phyloP scores from a whole-genome alignment of 2,113 vertebrate species.

The Gambusia holbrooki region DNA sequence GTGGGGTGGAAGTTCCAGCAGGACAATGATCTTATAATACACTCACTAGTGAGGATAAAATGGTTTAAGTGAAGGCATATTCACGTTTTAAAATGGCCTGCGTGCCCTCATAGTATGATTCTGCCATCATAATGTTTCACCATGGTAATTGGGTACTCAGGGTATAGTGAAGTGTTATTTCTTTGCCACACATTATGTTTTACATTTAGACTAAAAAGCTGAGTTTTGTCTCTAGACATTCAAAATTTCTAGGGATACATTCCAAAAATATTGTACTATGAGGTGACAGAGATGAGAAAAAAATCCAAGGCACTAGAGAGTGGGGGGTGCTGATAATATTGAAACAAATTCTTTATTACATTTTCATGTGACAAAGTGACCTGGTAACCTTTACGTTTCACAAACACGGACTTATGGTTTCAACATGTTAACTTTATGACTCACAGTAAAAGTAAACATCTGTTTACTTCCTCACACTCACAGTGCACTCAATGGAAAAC shows the following conservation, averaged over 20 bases:
- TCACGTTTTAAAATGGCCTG: not conserved
- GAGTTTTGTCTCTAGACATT: no score
- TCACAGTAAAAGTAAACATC: not conserved
- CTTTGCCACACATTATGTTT: not conserved
- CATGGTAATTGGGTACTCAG: not conserved
- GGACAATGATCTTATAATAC: not conserved
- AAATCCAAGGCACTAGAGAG: not conserved
- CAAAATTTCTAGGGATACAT: no score
- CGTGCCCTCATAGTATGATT: not conserved
- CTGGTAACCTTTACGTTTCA: conserved; percentile 27
- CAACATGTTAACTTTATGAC: conserved; percentile 2
- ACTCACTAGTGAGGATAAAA: not conserved
- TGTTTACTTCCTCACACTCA: conserved; percentile 1
- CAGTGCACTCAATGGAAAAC: conserved; percentile 5
- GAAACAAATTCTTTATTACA: not conserved
- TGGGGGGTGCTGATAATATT: conserved; percentile 7
- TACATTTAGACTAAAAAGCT: no score
- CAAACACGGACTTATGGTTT: conserved; percentile 16
- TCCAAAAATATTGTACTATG: no score
- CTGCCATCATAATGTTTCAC: not conserved
- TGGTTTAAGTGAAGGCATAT: not conserved
- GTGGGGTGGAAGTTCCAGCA: no score
- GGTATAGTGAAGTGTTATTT: not conserved
- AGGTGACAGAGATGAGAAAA: not conserved
- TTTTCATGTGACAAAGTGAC: conserved; percentile 5